These are phyloP conservation scores for Drosophila quadrilineata DNA, from an alignment of 1,140 invertebrate genomes.

Conservation along the genomic window DNA sequence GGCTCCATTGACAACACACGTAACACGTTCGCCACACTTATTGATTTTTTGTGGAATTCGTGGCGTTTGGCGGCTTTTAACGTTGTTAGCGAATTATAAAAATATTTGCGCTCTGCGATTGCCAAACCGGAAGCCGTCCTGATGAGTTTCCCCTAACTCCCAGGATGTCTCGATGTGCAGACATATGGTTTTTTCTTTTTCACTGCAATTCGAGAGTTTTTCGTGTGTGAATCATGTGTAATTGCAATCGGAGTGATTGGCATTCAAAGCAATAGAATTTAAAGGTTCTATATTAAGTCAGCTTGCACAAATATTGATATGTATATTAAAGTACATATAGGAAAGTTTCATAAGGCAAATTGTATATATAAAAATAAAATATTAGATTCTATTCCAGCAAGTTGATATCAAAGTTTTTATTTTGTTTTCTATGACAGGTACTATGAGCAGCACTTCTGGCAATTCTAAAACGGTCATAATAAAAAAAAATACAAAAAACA, in stretches of 20 bases:
- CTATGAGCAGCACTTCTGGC: background rate
- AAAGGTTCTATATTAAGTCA: background rate
- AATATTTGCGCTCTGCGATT: slow-evolving; percentile 65
- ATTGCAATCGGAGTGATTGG: slow-evolving; percentile 1
- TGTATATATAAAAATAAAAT: no score
- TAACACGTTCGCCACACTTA: slow-evolving; percentile 73
- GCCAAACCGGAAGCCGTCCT: slow-evolving; percentile 47
- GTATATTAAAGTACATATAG: no score
- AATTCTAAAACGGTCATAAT: slow-evolving; percentile 43
- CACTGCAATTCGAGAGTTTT: slow-evolving; percentile 48
- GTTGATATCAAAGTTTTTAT: slow-evolving; percentile 22
- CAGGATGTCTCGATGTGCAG: background rate
- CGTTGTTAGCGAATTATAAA: slow-evolving; percentile 77
- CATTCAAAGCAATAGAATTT: slow-evolving; percentile 4
- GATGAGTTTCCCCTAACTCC: slow-evolving; percentile 48
- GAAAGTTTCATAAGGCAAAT: no score
- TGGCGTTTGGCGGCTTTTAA: slow-evolving; percentile 69
- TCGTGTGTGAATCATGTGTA: slow-evolving; percentile 54
- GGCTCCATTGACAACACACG: slow-evolving; percentile 45
- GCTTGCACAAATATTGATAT: no score
- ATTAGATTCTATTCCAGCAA: slow-evolving; percentile 3
- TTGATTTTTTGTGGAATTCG: slow-evolving; percentile 57
- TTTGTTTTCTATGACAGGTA: slow-evolving; percentile 12
- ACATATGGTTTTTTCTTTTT: no score
- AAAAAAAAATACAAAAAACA: slow-evolving; percentile 18